Base-by-base conservation (phyloP, 1,140 invertebrate species). In the Pseudomyrmex gracilis region DNA sequence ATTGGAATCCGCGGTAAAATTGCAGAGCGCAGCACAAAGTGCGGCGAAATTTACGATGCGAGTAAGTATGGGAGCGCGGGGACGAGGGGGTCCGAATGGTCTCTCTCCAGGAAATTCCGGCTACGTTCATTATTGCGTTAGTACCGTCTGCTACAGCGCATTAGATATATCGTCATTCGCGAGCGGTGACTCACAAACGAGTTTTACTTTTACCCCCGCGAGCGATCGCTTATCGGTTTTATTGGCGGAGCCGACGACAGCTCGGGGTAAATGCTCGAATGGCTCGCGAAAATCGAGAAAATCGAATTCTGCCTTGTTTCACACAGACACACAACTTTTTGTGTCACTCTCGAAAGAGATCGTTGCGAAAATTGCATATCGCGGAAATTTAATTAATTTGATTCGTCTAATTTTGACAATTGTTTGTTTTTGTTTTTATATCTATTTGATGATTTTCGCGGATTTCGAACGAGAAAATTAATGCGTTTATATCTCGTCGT, bases 41-140 rank as follows among this genome's bases (percentile, higher is more conserved):
- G 73, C 73, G 82, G 63, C 22, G 71, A 77, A 83, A 77, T 83
- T 83, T 83, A 83, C 71, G 82, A 76, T 64, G 78, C 67, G 70
- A 63, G 58, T 34, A 4, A 57, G 47, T 15, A 12, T 8, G 57
- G 20, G 17, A 17, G 55, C 34, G 12, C n/a, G 63, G 9, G 20
- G 43, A 51, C 13, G 53, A 58, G 57, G 43, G 34, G 66, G 13
- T 20, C 20, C 53, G 55, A 49, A 76, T 13, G 49, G 34, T 67
- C 34, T 67, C 34, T 67, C 49, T 53, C 66, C 43, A 67, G 66
- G 58, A 86, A 86, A 77, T 83, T 82, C 86, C 64, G 67, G 66
- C 68, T 63, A 86, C 78, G 78, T 77, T 82, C 67, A 83, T 87
- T 71, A 86, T 87, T 67, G 74, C 73, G 85, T 86, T 76, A 86